Conservation (phyloP, 2,797 vertebrate species). For the Macropodus opercularis region DNA sequence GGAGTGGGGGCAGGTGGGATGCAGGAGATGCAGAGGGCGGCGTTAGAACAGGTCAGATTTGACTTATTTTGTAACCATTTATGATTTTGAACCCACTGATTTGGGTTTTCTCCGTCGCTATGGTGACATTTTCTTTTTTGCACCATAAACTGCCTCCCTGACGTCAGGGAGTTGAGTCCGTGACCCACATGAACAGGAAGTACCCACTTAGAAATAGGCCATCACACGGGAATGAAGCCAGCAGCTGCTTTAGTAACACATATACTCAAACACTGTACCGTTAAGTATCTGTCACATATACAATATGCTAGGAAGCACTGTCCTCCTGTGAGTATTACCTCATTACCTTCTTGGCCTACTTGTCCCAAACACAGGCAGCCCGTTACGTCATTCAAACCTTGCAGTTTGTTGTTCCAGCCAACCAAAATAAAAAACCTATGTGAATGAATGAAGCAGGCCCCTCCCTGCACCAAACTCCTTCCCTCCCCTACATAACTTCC, state of each 20-base stretch:
- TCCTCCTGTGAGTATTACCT: no score
- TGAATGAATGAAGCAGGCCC: conserved; percentile 69
- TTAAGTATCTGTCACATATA: no score
- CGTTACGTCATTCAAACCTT: conserved; percentile 49
- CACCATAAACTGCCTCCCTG: conserved; percentile 1
- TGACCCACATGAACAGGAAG: conserved; percentile 32
- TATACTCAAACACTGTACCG: no score
- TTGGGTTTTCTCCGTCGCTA: no score
- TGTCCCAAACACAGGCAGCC: conserved; percentile 37
- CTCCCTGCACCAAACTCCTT: conserved; percentile 4
- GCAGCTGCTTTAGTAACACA: no score
- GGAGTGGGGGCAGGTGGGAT: no score
- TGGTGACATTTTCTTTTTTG: no score
- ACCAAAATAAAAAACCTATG: conserved; percentile 68
- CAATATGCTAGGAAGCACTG: no score
- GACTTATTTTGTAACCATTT: no score
- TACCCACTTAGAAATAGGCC: conserved; percentile 36
- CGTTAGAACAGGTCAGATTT: no score
- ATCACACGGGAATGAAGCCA: conserved; percentile 13
- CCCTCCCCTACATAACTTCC: conserved; percentile 4
- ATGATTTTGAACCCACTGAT: no score
- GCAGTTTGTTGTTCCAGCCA: conserved; percentile 45
- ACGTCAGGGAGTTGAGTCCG: conserved; percentile 11
- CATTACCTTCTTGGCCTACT: conserved; percentile 49
- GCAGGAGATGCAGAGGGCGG: no score